Base-by-base conservation (phyloP, 1,140 invertebrate species). In the Hypothenemus hampei region DNA sequence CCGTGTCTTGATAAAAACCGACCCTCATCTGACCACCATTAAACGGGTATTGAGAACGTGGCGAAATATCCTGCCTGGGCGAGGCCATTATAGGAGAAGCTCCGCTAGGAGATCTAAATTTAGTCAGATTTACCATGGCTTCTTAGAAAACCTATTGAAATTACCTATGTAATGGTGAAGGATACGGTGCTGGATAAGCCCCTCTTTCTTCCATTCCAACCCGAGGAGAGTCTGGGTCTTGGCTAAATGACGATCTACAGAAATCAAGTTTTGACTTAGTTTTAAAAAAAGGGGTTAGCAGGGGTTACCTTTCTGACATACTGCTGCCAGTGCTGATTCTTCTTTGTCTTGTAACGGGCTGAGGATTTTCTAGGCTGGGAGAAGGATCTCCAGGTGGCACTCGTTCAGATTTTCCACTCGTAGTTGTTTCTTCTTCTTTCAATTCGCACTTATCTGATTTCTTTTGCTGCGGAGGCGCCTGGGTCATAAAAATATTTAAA, bases 1-100 rank as follows among this genome's bases (percentile, higher is more conserved):
- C 81, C 1, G 83, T 87, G 58, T 87, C 85, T 45, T 88, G 85
- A 68, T 88, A 88, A 65, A 88, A 88, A 3, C 85, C 85, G 26
- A 85, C 85, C 54, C 84, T 78, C 3, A 87, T 82, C 15, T 84
- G 80, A 1, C 83, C 84, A 68, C 85, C 85, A 15, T 84, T 75
- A 4, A 83, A 81, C 63, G 79, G 78, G 0, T 83, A 78, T 36
- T 82, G 81, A 1, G 78, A 75, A 56, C 78, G 78, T 60, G 82
- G 82, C 53, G 77, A 80, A 56, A 79, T 77, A 47, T 79, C 77
- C 1, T 65, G 65, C 8, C 65, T 45, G 8, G 67, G 68, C 1
- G 67, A 69, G 0, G 79, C 80, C 69, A 75, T 75, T 3, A 76
- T 69, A 4, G 76, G 75, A 1, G 75, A 77, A 4, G 75, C 73